Evolutionary conservation across 2,113 vertebrate species (phyloP).

Genomic region (Orientallactaga bullata): DNA sequence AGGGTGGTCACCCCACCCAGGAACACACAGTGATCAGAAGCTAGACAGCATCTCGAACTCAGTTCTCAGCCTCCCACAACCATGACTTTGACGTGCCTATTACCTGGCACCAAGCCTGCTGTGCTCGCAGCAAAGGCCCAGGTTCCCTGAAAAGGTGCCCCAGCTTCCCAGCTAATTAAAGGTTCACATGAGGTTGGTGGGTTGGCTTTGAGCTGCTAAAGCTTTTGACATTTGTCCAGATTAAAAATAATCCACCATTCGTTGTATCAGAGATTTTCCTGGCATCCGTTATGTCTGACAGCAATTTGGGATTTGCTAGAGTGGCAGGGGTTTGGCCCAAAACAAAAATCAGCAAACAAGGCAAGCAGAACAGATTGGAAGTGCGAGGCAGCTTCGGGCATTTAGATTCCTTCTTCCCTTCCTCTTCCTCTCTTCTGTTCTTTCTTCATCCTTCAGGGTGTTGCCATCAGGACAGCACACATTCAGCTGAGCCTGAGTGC

Average conservation of each 20-base stretch:
- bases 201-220: slow-evolving; percentile 3
- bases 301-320: slow-evolving; percentile 8
- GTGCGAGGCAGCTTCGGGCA: neutral
- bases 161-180: slow-evolving; percentile 8
- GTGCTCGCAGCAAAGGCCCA: neutral
- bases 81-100: neutral
- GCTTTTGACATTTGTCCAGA: slow-evolving; percentile 68
- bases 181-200: neutral
- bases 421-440: neutral
- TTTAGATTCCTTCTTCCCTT: neutral
- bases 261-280: slow-evolving; percentile 30
- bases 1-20: fast-evolving
- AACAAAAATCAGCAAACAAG: neutral
- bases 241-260: slow-evolving; percentile 49
- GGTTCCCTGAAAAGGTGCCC: neutral
- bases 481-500: too few species aligned
- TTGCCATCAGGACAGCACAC: too few species aligned
- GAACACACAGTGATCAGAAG: fast-evolving
- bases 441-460: neutral
- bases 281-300: neutral
- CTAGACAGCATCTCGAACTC: fast-evolving
- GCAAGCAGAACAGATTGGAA: neutral
- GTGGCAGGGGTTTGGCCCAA: neutral
- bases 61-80: neutral
- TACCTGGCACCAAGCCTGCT: fast-evolving